Evolutionary conservation across 2,113 vertebrate genomes (phyloP).

Genomic region (Melanerpes formicivorus): DNA sequence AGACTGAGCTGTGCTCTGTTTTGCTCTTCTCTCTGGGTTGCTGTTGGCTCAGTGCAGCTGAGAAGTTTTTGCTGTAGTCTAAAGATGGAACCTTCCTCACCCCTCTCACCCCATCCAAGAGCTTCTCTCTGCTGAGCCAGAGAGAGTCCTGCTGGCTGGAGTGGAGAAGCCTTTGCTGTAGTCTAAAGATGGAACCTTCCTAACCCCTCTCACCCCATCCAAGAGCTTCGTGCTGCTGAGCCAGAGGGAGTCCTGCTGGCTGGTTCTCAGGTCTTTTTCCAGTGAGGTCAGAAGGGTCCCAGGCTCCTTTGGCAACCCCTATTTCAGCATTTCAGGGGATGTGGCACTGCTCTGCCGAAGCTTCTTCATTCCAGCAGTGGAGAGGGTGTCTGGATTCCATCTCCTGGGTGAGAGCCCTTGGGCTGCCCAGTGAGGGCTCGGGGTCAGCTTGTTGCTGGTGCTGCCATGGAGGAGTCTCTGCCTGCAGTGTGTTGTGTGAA

Average conservation of each 20-base stretch:
- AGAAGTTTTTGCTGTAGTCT: background rate
- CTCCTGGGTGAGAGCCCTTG: background rate
- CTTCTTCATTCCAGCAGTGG: background rate
- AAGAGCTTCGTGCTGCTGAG: fast-evolving
- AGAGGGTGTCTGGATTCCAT: background rate
- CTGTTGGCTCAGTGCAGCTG: background rate
- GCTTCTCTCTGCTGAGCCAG: fast-evolving
- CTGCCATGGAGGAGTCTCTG: background rate
- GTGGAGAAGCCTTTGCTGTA: too few relatives aligned
- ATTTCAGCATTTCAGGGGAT: fast-evolving
- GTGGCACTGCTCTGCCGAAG: background rate
- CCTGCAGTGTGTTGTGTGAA: background rate
- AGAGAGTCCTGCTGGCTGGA: background rate
- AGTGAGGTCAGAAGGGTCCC: background rate
- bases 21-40: background rate
- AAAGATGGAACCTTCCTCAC: background rate
- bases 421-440: fast-evolving
- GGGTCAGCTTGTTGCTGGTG: background rate
- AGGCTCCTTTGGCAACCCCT: background rate
- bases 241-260: background rate
- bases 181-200: background rate
- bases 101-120: background rate
- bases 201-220: background rate
- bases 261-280: background rate
- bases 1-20: background rate